Evolutionary conservation across 2,113 vertebrate species (phyloP).

Genomic region (Thalassoma bifasciatum): DNA sequence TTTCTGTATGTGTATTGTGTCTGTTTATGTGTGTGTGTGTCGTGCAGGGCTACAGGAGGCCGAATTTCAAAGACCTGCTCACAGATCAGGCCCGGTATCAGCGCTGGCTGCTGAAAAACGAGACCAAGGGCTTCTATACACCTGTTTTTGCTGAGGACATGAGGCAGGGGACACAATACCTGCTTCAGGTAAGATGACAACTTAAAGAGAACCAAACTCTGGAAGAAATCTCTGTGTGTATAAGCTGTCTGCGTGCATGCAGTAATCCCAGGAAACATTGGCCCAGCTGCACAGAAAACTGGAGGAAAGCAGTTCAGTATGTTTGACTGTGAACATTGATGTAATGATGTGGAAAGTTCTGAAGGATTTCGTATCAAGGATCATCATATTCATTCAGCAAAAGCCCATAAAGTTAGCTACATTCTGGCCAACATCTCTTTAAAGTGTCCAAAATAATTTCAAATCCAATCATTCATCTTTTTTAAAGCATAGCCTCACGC

Average conservation of each 20-base stretch:
- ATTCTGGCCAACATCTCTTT: not conserved
- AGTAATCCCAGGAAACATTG: not conserved
- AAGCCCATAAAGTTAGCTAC: not conserved
- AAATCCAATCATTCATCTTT: not conserved
- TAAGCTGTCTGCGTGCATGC: not conserved
- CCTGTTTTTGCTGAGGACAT: conserved; percentile 95
- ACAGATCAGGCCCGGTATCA: conserved; percentile 91
- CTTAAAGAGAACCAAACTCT: too few relatives aligned
- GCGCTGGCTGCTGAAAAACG: conserved; percentile 94
- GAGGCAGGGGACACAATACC: conserved; percentile 91
- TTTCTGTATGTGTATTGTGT: not conserved
- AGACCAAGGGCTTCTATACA: conserved; percentile 96
- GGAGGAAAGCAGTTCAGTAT: not conserved
- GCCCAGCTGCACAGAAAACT: not conserved
- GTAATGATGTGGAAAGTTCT: too few relatives aligned
- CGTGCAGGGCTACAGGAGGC: conserved; percentile 89
- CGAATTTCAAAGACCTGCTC: conserved; percentile 93
- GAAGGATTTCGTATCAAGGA: too few relatives aligned
- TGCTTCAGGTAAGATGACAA: conserved; percentile 89
- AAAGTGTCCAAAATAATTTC: not conserved
- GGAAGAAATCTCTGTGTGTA: too few relatives aligned
- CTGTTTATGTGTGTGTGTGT: conserved; percentile 12
- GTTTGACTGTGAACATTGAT: not conserved
- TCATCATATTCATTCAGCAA: not conserved
- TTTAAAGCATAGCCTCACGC: too few relatives aligned